Evolutionary conservation across 2,797 vertebrate species (phyloP).

Genomic region (Diglossa cyanea): DNA sequence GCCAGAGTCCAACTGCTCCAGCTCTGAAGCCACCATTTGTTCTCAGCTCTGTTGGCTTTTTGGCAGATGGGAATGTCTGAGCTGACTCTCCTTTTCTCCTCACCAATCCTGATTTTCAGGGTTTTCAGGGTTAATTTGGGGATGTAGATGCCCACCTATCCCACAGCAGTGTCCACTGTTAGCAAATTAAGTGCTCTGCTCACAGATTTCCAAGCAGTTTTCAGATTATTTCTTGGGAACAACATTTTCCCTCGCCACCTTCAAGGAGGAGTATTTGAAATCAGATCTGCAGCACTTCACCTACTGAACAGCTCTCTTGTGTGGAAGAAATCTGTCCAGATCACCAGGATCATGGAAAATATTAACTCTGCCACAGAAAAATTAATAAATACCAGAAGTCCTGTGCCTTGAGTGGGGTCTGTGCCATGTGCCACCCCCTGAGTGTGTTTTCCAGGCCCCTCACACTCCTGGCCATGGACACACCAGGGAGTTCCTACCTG

Average conservation of each 20-base stretch:
- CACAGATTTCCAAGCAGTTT: background rate
- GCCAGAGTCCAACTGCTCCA: background rate
- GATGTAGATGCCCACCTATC: background rate
- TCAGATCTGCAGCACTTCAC: background rate
- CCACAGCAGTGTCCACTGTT: background rate
- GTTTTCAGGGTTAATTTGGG: background rate
- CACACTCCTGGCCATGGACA: background rate
- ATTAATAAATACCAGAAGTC: background rate
- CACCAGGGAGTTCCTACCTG: background rate
- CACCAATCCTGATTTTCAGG: background rate
- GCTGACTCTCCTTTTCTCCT: background rate
- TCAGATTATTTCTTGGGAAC: background rate
- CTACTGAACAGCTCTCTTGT: background rate
- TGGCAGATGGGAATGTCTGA: background rate
- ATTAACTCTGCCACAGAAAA: background rate
- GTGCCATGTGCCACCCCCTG: background rate
- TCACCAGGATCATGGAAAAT: background rate
- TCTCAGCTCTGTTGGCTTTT: background rate
- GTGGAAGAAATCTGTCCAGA: background rate
- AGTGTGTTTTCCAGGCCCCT: background rate
- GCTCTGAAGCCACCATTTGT: background rate
- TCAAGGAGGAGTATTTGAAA: background rate
- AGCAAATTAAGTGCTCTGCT: background rate
- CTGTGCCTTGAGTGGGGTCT: background rate
- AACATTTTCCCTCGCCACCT: background rate